Percentiles rank a stretch among this genome's conserved stretches.
phyloP scores from a whole-genome alignment of 2,113 vertebrate genomes.

The Eretmodus cyanostictus region DNA sequence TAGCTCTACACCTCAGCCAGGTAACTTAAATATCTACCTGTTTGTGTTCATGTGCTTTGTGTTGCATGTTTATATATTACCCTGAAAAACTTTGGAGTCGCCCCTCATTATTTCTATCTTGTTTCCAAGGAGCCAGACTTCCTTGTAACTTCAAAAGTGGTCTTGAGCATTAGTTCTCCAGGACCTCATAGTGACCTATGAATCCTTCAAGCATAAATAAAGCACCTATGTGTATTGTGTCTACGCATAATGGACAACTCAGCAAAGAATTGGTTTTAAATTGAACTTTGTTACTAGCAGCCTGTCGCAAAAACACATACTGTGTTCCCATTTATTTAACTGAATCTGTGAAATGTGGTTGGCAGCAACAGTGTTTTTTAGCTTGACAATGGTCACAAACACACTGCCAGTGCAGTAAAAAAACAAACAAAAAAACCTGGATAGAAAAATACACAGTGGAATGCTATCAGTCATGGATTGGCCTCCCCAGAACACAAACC shows the following conservation, averaged over 20 bases:
- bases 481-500: not conserved
- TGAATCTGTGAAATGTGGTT: not conserved
- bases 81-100: not conserved
- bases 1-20: conserved; percentile 88
- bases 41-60: not conserved
- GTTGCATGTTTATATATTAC: not conserved
- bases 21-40: conserved; percentile 45
- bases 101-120: not conserved
- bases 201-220: not conserved
- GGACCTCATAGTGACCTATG: not conserved
- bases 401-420: not conserved
- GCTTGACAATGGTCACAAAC: not conserved
- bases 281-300: not conserved
- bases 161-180: not conserved
- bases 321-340: not conserved
- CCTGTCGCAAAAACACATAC: not conserved
- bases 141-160: not conserved
- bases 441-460: not conserved
- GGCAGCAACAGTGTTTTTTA: not conserved
- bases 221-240: not conserved
- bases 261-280: not conserved
- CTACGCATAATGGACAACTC: not conserved
- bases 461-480: not conserved
- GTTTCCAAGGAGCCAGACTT: not conserved
- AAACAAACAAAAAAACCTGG: not conserved